Evolutionary conservation across 2,797 vertebrate genomes (phyloP).

Genomic region (Syndactyla subalaris): DNA sequence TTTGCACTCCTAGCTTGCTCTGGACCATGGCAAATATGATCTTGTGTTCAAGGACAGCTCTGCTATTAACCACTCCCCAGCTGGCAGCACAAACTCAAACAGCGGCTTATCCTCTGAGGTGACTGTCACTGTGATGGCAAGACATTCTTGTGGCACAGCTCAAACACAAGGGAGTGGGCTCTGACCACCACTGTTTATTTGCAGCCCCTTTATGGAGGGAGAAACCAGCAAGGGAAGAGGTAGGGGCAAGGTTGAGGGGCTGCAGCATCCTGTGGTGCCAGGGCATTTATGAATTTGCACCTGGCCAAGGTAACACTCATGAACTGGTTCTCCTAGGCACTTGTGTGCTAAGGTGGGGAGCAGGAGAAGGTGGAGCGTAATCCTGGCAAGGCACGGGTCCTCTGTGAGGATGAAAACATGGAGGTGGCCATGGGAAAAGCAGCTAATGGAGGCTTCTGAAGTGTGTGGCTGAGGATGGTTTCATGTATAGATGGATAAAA

Average conservation of each 20-base stretch:
- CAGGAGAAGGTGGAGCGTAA: background rate
- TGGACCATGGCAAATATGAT: background rate
- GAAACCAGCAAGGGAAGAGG: background rate
- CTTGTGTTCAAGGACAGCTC: too few species aligned
- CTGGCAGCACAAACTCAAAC: background rate
- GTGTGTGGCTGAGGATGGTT: background rate
- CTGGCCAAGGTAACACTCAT: background rate
- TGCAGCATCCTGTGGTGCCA: background rate
- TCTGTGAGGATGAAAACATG: background rate
- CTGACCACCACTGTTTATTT: background rate
- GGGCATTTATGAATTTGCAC: background rate
- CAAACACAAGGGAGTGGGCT: accelerated
- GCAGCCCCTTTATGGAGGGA: background rate
- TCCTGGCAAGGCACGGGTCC: background rate
- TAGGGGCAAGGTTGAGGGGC: background rate
- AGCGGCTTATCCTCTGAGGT: background rate
- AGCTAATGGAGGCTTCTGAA: background rate
- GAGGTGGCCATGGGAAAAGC: background rate
- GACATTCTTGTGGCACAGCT: background rate
- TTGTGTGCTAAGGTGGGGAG: background rate
- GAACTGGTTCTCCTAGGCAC: background rate
- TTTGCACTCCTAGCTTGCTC: background rate
- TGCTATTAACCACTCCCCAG: background rate
- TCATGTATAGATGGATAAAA: background rate
- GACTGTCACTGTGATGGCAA: background rate